Evolutionary conservation across 1,140 invertebrate genomes (phyloP).

Genomic region (Monochamus saltuarius): DNA sequence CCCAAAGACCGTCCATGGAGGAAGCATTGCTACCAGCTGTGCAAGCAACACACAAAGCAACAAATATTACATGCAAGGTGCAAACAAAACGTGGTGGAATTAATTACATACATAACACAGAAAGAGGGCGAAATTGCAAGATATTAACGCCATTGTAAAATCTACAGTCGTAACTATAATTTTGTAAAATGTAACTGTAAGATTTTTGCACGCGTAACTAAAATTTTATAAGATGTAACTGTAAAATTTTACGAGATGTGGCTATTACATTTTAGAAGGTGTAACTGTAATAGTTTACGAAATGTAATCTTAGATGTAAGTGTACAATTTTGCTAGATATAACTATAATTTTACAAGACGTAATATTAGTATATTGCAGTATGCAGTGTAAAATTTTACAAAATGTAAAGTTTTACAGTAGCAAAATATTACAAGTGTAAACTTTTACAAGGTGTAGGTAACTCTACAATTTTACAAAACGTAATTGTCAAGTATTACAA

Average conservation of each 20-base stretch:
- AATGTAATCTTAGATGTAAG: not conserved
- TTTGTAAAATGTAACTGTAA: not conserved
- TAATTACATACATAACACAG: not conserved
- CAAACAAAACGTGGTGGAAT: not conserved
- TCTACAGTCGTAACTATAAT: no score
- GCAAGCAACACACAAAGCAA: slow-evolving; percentile 50
- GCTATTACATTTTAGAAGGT: not conserved
- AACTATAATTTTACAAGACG: not conserved
- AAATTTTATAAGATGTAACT: not conserved
- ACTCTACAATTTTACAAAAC: no score
- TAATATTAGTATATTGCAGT: no score
- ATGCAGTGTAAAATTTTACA: no score
- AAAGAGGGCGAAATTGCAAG: not conserved
- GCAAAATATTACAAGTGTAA: no score
- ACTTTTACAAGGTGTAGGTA: no score
- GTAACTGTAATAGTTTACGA: not conserved
- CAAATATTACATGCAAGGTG: slow-evolving; percentile 25
- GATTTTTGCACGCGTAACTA: no score
- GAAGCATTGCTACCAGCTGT: slow-evolving; percentile 64
- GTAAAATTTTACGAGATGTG: not conserved
- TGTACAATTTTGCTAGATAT: not conserved
- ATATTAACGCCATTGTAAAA: not conserved
- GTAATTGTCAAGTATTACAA: no score
- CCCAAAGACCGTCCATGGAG: slow-evolving; percentile 69
- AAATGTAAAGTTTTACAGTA: no score